phyloP scores from a whole-genome alignment of 2,113 vertebrate genomes.

The Calypte anna region DNA sequence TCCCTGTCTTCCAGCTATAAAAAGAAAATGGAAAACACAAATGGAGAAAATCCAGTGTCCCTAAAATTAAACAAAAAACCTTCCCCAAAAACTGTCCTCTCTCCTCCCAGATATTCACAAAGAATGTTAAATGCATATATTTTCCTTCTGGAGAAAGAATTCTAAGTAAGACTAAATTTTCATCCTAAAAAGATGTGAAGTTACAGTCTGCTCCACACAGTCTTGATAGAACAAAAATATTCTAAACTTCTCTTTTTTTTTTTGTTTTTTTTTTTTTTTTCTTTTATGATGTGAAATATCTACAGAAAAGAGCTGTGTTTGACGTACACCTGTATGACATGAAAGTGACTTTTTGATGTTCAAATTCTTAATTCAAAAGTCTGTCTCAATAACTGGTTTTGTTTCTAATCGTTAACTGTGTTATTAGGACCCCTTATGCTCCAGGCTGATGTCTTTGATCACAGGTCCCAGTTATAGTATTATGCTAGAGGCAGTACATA shows the following conservation, averaged over 20 bases:
- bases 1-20: not conserved
- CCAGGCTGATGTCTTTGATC: slow-evolving; percentile 55
- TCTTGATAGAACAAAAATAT: not conserved
- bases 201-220: not conserved
- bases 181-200: not conserved
- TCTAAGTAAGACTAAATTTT: not conserved
- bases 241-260: not conserved
- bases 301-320: not conserved
- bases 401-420: slow-evolving; percentile 55
- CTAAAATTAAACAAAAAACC: not conserved
- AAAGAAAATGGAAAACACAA: not conserved
- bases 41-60: not conserved
- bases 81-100: no score
- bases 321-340: not conserved
- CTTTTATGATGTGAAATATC: not conserved
- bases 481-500: slow-evolving; percentile 37
- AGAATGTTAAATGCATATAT: not conserved
- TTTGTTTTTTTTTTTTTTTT: not conserved
- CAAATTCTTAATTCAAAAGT: slow-evolving; percentile 51
- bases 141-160: not conserved
- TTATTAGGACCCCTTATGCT: slow-evolving; percentile 45
- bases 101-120: not conserved
- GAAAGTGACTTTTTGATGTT: not conserved
- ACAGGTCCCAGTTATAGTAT: not conserved
- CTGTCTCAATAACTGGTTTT: slow-evolving; percentile 62